Base-by-base conservation (phyloP, 2,113 vertebrate species). In the Crotalus viridis region DNA sequence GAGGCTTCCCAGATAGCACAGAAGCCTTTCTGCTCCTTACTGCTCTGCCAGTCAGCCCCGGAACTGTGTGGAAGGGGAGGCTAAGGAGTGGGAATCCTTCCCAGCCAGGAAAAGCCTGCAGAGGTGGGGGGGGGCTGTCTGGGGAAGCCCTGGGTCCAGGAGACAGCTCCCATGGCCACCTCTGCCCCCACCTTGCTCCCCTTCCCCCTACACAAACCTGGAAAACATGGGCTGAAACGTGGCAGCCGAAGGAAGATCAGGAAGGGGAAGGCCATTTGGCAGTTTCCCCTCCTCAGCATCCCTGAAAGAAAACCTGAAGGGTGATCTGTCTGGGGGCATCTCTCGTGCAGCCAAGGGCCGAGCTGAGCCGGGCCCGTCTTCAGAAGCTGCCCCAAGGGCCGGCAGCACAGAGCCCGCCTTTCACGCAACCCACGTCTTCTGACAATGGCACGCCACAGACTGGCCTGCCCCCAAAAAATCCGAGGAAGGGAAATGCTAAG, bases 351-450 rank as follows among this genome's bases (percentile, higher is more conserved):
- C 89, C 10, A 74, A 91, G 88, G 26, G 81, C 85, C 89, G 15
- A 85, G 92, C 88, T 26, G 93, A 94, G 92, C 85, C 89, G 9
- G 8, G 48, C 48, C 48, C 48, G 22, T 51, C 89, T 57, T 87
- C 91, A 93, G 95, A 94, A 93, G 89, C 93, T 17, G 92, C 51
- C 91, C 81, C 6, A 90, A 28, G 46, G 39, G 81, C 91, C 54
- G 89, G 56, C 48, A 90, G 56, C 48, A 94, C 93, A 96, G 85
- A 94, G 89, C 87, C 21, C 21, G 85, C 89, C 94, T 96, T 96
- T 96, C 94, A 96, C 89, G 85, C 4, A 51, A 43, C 55, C 87
- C 57, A 48, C 52, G 59, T 93, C 90, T 92, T 88, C 51, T 91
- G 88, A 95, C 87, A 95, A 91, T 91, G 86, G 81, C n/a, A 3